Conservation (phyloP, 2,888 invertebrate genomes). For the Leucania comma region DNA sequence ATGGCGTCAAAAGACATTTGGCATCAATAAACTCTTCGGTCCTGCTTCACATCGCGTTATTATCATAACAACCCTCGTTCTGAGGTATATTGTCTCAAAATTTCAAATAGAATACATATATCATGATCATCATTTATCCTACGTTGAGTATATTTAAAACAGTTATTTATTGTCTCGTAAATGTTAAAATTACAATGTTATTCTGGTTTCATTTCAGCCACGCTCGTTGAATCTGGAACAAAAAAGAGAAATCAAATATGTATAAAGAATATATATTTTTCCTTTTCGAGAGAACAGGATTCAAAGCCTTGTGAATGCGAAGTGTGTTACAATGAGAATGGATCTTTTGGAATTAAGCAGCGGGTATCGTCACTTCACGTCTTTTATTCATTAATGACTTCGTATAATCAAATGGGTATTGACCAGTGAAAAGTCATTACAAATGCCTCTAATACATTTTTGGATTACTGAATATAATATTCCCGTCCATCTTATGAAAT, state of each 20-base stretch:
- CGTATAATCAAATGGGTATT: background rate
- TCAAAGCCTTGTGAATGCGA: conserved; percentile 40
- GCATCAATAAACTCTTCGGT: conserved; percentile 64
- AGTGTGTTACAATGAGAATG: conserved; percentile 29
- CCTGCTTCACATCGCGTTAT: conserved; percentile 74
- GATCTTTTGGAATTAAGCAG: conserved; percentile 24
- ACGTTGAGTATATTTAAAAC: conserved; percentile 50
- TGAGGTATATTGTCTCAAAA: conserved; percentile 70
- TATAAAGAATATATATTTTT: conserved; percentile 41
- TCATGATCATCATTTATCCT: conserved; percentile 55
- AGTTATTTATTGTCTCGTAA: conserved; percentile 70
- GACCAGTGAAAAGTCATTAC: background rate
- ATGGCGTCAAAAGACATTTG: conserved; percentile 79
- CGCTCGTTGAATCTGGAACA: conserved; percentile 78
- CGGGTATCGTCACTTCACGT: conserved; percentile 7
- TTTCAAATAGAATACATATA: conserved; percentile 58
- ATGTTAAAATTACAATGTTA: conserved; percentile 69
- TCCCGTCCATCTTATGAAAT: conserved; percentile 13
- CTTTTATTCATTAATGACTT: conserved; percentile 14
- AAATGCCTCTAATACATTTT: background rate
- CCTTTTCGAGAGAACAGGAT: conserved; percentile 30
- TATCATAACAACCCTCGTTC: conserved; percentile 69
- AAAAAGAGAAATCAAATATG: conserved; percentile 63
- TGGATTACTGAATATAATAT: background rate
- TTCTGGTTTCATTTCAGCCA: conserved; percentile 70